These are phyloP conservation scores for Struthidea cinerea DNA, from an alignment of 2,113 vertebrate genomes.

Conservation along the genomic window DNA sequence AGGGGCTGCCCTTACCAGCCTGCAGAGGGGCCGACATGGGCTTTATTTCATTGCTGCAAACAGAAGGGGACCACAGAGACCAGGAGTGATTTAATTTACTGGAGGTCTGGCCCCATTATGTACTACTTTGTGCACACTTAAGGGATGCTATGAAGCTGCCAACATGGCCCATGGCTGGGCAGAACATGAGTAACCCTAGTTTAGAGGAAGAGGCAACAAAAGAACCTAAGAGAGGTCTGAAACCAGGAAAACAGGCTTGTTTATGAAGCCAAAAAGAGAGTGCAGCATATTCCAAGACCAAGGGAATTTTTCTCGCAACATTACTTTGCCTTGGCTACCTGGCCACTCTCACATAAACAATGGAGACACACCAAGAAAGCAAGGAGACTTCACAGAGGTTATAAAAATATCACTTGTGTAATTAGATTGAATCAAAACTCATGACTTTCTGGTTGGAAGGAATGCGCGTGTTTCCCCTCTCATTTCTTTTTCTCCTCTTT, in stretches of 20 bases:
- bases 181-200: slow-evolving; percentile 28
- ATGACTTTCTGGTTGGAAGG: slow-evolving; percentile 68
- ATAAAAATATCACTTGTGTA: slow-evolving; percentile 71
- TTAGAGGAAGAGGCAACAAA: slow-evolving; percentile 29
- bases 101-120: not conserved
- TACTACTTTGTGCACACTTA: not conserved
- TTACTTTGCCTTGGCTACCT: slow-evolving; percentile 63
- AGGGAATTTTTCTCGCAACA: slow-evolving; percentile 12
- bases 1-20: not conserved
- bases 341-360: slow-evolving; percentile 65
- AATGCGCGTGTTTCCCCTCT: slow-evolving; percentile 51
- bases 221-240: not conserved
- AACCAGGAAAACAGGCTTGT: slow-evolving; percentile 62
- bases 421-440: slow-evolving; percentile 71
- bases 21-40: not conserved
- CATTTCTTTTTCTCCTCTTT: not conserved
- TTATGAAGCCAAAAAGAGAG: slow-evolving; percentile 59
- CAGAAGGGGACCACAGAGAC: not conserved
- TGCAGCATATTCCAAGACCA: slow-evolving; percentile 36
- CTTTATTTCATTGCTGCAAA: not conserved
- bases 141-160: not conserved
- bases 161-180: not conserved
- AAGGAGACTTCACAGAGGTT: slow-evolving; percentile 60
- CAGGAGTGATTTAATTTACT: not conserved
- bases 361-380: slow-evolving; percentile 63